A percentile compares a stretch with the other conserved stretches of the same genome.
These are phyloP conservation scores for Venusia cambrica DNA, from an alignment of 2,888 invertebrate species.

Conservation along the genomic window DNA sequence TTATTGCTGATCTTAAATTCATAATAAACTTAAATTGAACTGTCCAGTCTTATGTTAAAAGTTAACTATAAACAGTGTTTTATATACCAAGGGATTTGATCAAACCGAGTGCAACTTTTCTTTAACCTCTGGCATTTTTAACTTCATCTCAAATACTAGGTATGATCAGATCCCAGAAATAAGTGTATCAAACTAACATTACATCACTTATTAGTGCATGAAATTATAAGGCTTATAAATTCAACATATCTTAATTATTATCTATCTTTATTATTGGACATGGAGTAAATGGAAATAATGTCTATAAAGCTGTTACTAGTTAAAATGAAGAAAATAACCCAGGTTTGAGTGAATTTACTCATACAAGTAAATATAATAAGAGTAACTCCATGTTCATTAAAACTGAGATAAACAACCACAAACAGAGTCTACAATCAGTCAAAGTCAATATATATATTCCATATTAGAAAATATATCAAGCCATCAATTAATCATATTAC, in stretches of 20 bases:
- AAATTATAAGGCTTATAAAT: background rate
- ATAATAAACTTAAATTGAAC: slow-evolving; percentile 31
- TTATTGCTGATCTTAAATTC: slow-evolving; percentile 36
- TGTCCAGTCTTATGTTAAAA: slow-evolving; percentile 40
- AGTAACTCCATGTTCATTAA: slow-evolving; percentile 1
- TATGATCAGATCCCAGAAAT: slow-evolving; percentile 2
- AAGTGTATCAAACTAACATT: slow-evolving; percentile 2
- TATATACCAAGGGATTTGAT: slow-evolving; percentile 32
- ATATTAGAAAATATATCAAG: too few relatives aligned
- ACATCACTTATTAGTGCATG: background rate
- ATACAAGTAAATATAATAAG: too few relatives aligned
- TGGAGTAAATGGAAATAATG: slow-evolving; percentile 4
- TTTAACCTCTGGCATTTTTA: too few relatives aligned
- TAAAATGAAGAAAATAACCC: too few relatives aligned
- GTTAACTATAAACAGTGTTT: slow-evolving; percentile 26
- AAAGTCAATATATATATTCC: too few relatives aligned
- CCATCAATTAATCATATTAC: too few relatives aligned
- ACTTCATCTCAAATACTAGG: slow-evolving; percentile 10
- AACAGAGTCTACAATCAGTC: too few relatives aligned
- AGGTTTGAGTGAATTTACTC: too few relatives aligned
- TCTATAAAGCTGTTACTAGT: too few relatives aligned
- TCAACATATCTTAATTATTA: background rate
- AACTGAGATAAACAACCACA: too few relatives aligned
- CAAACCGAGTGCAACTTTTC: too few relatives aligned
- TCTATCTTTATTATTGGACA: slow-evolving; percentile 1